phyloP scores from a whole-genome alignment of 2,888 invertebrate species.

The Lepidocyrtinus sp. region DNA sequence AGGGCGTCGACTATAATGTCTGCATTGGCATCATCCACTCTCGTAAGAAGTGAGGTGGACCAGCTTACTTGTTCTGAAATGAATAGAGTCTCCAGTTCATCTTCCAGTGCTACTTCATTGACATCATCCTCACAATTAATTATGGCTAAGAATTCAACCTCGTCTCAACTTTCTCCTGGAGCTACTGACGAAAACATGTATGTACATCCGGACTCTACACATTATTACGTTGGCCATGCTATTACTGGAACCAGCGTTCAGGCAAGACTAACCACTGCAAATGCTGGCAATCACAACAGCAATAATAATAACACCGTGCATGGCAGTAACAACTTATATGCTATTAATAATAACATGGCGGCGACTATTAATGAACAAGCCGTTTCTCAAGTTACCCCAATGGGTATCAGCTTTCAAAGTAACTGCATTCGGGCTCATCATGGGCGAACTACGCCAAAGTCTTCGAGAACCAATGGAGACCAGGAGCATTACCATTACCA shows the following conservation, averaged over 20 bases:
- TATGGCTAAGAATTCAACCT: not conserved
- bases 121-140: not conserved
- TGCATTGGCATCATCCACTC: conserved; percentile 21
- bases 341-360: not conserved
- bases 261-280: no score
- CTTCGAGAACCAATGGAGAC: conserved; percentile 22
- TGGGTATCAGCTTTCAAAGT: conserved; percentile 61
- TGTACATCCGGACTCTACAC: conserved; percentile 42
- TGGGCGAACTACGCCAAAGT: conserved; percentile 47
- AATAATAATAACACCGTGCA: not conserved
- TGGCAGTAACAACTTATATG: not conserved
- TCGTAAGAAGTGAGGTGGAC: not conserved
- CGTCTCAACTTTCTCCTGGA: conserved; percentile 50
- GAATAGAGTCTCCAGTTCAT: not conserved
- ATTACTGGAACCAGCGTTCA: no score
- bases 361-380: not conserved
- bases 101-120: conserved; percentile 14
- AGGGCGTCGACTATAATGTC: conserved; percentile 28
- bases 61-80: not conserved
- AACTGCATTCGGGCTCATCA: conserved; percentile 52
- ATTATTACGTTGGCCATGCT: no score
- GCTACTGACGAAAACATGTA: conserved; percentile 50
- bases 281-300: not conserved
- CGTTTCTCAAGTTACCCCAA: conserved; percentile 50
- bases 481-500: conserved; percentile 15